Evolutionary conservation across 2,113 vertebrate genomes (phyloP), one percentile per base, ranked within the genome.

Genomic region (Solea solea): DNA sequence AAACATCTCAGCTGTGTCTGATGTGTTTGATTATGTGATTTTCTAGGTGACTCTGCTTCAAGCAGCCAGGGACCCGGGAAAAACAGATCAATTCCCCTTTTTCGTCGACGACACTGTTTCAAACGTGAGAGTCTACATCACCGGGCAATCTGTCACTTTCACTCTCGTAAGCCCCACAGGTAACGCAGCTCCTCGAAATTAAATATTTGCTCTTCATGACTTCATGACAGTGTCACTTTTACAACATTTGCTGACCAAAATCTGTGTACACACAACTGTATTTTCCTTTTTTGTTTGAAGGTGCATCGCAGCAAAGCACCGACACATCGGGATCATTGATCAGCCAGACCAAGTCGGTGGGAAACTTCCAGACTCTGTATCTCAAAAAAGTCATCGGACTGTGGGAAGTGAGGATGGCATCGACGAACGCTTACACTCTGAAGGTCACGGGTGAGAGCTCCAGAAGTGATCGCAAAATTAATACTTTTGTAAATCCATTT

Each of bases 1-100:
- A 50, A 34, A 70, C 11, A 42, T 2, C 34, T 71, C 44, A 1
- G 3, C 13, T 56, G 9, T 54, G 6, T 51, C 27, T 51, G 27
- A 68, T 21, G 7, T 11, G 10, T 71, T 55, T 28, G 0, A 15
- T 1, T 21, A 21, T 70, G 5, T n/a, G 0, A 21, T 64, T 44
- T 73, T 8, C 27, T 40, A 92, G 92, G 91, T 90, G 72, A 91
- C 85, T 0, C 52, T 93, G 13, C 70, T 91, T 41, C 88, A 88
- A 62, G 69, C 41, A 12, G 54, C 75, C 60, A 81, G 89, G 64
- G 71, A 21, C 42, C 69, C 83, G 9, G 91, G 89, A 28, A 59
- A 1, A 7, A 2, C 64, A 0, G 82, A 84, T 2, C 55, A 0
- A 2, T 91, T 92, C 48, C 2, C n/a, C 25, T 92, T 93, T 39